A percentile compares a stretch with the other conserved stretches of the same genome.
These are phyloP conservation scores for Lasiurus borealis DNA, from an alignment of 2,113 vertebrate species.

Conservation along the genomic window DNA sequence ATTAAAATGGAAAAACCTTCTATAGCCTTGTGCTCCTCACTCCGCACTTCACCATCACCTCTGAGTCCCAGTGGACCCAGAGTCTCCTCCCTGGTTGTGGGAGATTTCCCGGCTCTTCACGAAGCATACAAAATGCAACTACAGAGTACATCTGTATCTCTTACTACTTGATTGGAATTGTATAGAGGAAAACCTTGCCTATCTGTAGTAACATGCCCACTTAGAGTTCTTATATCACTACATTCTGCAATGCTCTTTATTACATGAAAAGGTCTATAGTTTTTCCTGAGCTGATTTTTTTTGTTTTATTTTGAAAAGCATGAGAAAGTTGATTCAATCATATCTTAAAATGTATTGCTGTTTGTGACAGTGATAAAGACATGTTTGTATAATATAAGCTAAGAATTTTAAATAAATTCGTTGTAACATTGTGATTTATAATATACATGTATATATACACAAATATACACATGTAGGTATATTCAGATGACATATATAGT, in stretches of 20 bases:
- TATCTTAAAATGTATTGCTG: not conserved
- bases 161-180: not conserved
- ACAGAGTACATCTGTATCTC: not conserved
- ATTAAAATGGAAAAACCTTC: not conserved
- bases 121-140: not conserved
- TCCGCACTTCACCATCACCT: not conserved
- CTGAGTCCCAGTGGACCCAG: accelerated
- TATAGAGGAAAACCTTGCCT: not conserved
- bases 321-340: not conserved
- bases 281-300: not conserved
- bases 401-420: slow-evolving; percentile 21
- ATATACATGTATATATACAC: not conserved
- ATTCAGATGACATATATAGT: not conserved
- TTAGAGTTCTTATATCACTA: not conserved
- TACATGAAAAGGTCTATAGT: not conserved
- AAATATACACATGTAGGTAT: not conserved
- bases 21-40: not conserved
- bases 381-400: not conserved
- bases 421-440: not conserved
- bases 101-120: not conserved
- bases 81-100: not conserved
- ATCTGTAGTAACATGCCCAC: not conserved
- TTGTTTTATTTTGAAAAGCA: not conserved
- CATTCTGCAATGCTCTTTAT: not conserved
- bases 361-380: not conserved